A percentile compares a stretch with the other conserved stretches of the same genome.
phyloP scores from a whole-genome alignment of 2,797 vertebrate genomes.

The Muscicapa striata region DNA sequence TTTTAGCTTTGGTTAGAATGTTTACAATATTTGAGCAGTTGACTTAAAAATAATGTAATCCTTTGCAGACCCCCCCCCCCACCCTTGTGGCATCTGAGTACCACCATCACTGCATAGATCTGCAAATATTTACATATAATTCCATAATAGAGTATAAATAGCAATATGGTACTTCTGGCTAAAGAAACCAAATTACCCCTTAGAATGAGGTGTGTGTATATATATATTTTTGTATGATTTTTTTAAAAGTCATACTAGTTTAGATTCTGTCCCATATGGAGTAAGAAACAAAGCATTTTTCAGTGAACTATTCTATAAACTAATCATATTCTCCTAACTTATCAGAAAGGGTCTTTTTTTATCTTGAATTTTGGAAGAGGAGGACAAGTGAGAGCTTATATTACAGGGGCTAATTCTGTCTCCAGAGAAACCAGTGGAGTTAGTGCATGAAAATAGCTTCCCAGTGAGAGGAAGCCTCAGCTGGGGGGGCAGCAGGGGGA shows the following conservation, averaged over 20 bases:
- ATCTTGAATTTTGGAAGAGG: constrained; percentile 42
- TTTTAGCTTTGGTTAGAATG: constrained; percentile 68
- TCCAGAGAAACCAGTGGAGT: constrained; percentile 57
- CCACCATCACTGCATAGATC: constrained; percentile 62
- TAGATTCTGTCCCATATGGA: neutral
- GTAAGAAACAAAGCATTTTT: constrained; percentile 30
- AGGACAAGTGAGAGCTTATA: constrained; percentile 46
- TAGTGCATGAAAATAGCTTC: constrained; percentile 66
- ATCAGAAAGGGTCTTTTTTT: neutral
- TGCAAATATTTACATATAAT: constrained; percentile 63
- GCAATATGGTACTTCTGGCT: constrained; percentile 41
- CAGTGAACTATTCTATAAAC: constrained; percentile 43
- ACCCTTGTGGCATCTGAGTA: neutral
- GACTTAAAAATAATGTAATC: constrained; percentile 60
- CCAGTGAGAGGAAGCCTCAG: constrained; percentile 50
- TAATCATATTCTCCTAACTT: constrained; percentile 9
- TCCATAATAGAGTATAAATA: constrained; percentile 35
- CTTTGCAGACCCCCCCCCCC: constrained; percentile 1
- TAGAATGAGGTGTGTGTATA: constrained; percentile 23
- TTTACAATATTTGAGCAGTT: constrained; percentile 49
- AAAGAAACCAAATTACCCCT: constrained; percentile 29
- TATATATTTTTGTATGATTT: neutral
- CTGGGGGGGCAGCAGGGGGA: constrained; percentile 8
- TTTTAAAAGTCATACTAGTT: neutral
- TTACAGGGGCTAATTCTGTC: constrained; percentile 52